Conservation (phyloP, 2,113 vertebrate genomes). For the Atherinomorus stipes region DNA sequence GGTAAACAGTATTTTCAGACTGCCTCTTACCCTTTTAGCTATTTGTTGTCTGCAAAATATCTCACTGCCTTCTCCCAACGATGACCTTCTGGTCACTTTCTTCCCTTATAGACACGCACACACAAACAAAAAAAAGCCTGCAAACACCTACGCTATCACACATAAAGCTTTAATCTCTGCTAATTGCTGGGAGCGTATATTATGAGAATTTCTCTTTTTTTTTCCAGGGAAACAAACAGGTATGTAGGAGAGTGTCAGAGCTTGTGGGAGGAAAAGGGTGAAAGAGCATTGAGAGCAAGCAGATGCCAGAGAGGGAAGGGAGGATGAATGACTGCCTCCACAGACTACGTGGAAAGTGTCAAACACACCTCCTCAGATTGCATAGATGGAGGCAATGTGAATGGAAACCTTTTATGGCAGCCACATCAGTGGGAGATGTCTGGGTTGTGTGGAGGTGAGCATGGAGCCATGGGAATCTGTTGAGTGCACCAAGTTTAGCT, state of each 20-base stretch:
- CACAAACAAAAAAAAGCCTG: neutral
- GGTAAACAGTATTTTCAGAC: slow-evolving; percentile 2
- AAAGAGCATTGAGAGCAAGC: slow-evolving; percentile 5
- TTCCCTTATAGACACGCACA: slow-evolving; percentile 18
- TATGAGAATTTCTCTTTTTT: slow-evolving; percentile 37
- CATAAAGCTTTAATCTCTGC: slow-evolving; percentile 42
- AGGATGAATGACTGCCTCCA: slow-evolving; percentile 34
- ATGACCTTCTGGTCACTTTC: slow-evolving; percentile 42
- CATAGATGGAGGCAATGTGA: slow-evolving; percentile 34
- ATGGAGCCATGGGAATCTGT: slow-evolving; percentile 65
- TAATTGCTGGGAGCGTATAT: slow-evolving; percentile 48
- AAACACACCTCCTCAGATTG: slow-evolving; percentile 53
- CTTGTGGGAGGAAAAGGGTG: neutral
- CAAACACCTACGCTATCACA: slow-evolving; percentile 29
- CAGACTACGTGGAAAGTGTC: slow-evolving; percentile 36
- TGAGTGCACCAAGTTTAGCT: slow-evolving; percentile 18
- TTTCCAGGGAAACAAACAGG: slow-evolving; percentile 55
- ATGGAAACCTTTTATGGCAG: slow-evolving; percentile 51
- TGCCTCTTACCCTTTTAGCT: slow-evolving; percentile 8
- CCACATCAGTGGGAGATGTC: slow-evolving; percentile 52
- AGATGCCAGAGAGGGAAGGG: slow-evolving; percentile 5
- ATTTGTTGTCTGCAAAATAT: slow-evolving; percentile 58
- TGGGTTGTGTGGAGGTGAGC: slow-evolving; percentile 34
- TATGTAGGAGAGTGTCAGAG: neutral
- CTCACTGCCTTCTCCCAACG: slow-evolving; percentile 45